Percentiles rank a stretch among this genome's conserved stretches.
These are phyloP conservation scores for Rana temporaria DNA, from an alignment of 2,113 vertebrate genomes.

Conservation along the genomic window DNA sequence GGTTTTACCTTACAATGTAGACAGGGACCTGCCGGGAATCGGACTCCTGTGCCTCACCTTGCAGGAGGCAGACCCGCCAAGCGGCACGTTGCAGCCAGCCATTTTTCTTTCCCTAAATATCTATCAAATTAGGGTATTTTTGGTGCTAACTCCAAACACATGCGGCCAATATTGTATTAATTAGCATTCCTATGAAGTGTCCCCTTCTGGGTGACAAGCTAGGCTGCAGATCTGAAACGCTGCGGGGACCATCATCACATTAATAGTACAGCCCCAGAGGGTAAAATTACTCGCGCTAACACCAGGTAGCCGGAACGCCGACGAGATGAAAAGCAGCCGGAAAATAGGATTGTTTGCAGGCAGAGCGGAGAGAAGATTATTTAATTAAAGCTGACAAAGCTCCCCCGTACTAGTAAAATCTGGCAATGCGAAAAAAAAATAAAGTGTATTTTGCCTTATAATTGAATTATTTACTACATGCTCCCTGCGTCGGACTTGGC, in stretches of 20 bases:
- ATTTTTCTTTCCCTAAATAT: too few species aligned
- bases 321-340: slow-evolving; percentile 22
- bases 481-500: slow-evolving; percentile 21
- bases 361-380: slow-evolving; percentile 25
- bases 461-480: slow-evolving; percentile 41
- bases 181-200: slow-evolving; percentile 17
- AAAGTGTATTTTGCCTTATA: slow-evolving; percentile 30
- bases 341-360: slow-evolving; percentile 38
- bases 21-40: too few species aligned
- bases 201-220: neutral
- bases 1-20: too few species aligned
- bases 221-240: slow-evolving; percentile 1
- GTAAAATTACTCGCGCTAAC: slow-evolving; percentile 33
- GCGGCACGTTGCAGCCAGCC: too few species aligned
- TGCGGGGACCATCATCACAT: slow-evolving; percentile 11
- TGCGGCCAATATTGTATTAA: slow-evolving; percentile 1
- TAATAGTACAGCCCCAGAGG: slow-evolving; percentile 37
- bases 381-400: slow-evolving; percentile 49
- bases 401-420: neutral
- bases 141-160: neutral
- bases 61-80: too few species aligned
- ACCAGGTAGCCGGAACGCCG: slow-evolving; percentile 12
- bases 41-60: too few species aligned
- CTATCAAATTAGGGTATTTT: neutral
- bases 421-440: slow-evolving; percentile 28